Base-by-base conservation (phyloP, 1,140 invertebrate species). In the Brachystomella parvula region DNA sequence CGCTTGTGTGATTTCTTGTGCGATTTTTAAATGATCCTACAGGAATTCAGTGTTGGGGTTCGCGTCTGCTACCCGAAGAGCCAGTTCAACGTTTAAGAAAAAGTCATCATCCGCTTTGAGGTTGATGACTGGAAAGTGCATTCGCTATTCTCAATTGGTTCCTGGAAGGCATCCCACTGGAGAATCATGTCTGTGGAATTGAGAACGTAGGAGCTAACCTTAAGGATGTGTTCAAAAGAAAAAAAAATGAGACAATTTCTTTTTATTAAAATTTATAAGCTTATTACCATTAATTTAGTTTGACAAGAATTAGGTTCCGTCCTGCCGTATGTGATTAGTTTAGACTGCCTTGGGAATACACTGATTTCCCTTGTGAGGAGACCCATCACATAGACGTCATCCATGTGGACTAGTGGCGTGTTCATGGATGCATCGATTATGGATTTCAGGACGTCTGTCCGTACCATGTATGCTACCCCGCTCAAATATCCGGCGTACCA, bases 31-130 rank as follows among this genome's bases (percentile, higher is more conserved):
- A 24, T 26, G 35, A 1, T 29, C 49, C 44, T 59, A 65, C 64
- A 65, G 28, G 21, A 65, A 32, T 24, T 65, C 57, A 12, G 21
- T 28, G 19, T 65, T 21, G 1, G 64, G 26, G 30, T 65, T 65
- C 19, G n/a, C 26, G 17, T 59, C 19, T 0, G 64, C 64, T 2
- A 65, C 56, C 31, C 24, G 12, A 0, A 59, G 24, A 0, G 64
- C 64, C 26, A 60, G 35, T 6, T 47, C 39, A 66, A 92, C 82
- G 77, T 92, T 92, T 33, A 94, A 89, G 74, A 92, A 91, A 89
- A 92, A 91, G 77, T 93, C 90, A 75, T 93, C 90, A 75, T 93
- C 90, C 0, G 89, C 91, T 79, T 94, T 92, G 28, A 93, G 79
- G n/a, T n/a, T n/a, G n/a, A n/a, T n/a, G n/a, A n/a, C n/a, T n/a